Evolutionary conservation across 2,797 vertebrate genomes (phyloP), one percentile per base, ranked within the genome.

Genomic region (Melanotaenia trifasciata): DNA sequence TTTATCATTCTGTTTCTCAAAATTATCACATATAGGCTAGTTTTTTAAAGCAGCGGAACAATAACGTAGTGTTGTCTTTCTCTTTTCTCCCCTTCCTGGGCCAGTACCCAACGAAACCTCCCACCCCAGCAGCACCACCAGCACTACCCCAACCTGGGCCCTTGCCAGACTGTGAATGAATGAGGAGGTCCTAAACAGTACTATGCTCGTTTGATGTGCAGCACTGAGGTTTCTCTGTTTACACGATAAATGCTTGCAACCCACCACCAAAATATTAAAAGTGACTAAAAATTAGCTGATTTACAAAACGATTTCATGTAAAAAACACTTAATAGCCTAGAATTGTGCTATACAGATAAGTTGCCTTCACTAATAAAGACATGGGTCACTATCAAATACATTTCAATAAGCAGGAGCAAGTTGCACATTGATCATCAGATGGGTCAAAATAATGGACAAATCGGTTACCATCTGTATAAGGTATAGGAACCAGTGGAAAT

Each of bases 141-240:
- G 68, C 79, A 75, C 70, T 84, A 87, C 86, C 86, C 89, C 76
- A 85, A 65, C 79, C 85, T 89, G 91, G 92, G 76, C 56, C 54
- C 9, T 0, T 33, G 90, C 92, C 92, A 92, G 88, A 76, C 76
- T 75, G 79, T 84, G 90, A 89, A 90, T 92, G 88, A 91, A 92
- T 81, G 80, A 84, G 85, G 83, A 80, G 80, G 82, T 89, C 84
- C 87, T 78, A 81, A 86, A 79, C 90, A 78, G 81, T 82, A 90
- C 85, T 87, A 86, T 81, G 77, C 83, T 65, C 84, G 89, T 94
- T 94, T 94, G 93, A 94, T 93, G 90, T 94, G 87, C 70, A 64
- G 28, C 83, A 94, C 93, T 93, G 89, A 91, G 92, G 58, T 76
- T 71, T 70, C 92, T 93, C 88, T 94, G 92, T 93, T 85, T 69